Evolutionary conservation across 2,888 invertebrate species (phyloP).

Genomic region (Miltochrista miniata): DNA sequence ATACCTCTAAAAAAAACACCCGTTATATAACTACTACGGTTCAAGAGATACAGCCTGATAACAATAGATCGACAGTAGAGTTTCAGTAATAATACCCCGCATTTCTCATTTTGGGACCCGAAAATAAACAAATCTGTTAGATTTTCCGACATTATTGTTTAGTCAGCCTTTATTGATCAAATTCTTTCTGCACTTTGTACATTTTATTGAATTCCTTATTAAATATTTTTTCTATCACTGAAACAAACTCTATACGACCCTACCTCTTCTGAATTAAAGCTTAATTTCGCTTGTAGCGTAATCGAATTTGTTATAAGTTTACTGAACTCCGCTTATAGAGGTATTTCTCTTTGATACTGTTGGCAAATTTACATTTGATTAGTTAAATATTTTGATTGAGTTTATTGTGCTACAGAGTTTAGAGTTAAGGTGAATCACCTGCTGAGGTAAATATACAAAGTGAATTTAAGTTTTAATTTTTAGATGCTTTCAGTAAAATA

Average conservation of each 20-base stretch:
- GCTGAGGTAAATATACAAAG: too few relatives aligned
- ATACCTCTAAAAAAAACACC: too few relatives aligned
- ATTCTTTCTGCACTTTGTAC: slow-evolving; percentile 18
- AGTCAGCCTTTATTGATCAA: slow-evolving; percentile 15
- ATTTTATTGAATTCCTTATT: slow-evolving; percentile 28
- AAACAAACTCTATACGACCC: background rate
- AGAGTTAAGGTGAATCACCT: background rate
- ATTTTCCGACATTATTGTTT: slow-evolving; percentile 18
- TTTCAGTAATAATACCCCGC: too few relatives aligned
- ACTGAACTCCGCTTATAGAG: slow-evolving; percentile 18
- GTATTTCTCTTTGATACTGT: slow-evolving; percentile 35
- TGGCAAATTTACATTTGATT: slow-evolving; percentile 32
- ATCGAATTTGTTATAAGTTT: slow-evolving; percentile 13
- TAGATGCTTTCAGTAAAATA: too few relatives aligned
- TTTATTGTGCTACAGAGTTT: slow-evolving; percentile 18
- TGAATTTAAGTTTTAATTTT: too few relatives aligned
- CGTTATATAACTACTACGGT: too few relatives aligned
- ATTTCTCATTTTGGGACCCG: too few relatives aligned
- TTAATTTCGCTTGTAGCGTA: background rate
- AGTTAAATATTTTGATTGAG: slow-evolving; percentile 30
- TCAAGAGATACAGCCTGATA: too few relatives aligned
- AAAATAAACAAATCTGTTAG: too few relatives aligned
- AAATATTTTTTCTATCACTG: slow-evolving; percentile 15
- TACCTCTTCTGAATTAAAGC: background rate
- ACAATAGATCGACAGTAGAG: too few relatives aligned